Base-by-base conservation (phyloP, 2,888 invertebrate species). In the Drosophila melanocephala region DNA sequence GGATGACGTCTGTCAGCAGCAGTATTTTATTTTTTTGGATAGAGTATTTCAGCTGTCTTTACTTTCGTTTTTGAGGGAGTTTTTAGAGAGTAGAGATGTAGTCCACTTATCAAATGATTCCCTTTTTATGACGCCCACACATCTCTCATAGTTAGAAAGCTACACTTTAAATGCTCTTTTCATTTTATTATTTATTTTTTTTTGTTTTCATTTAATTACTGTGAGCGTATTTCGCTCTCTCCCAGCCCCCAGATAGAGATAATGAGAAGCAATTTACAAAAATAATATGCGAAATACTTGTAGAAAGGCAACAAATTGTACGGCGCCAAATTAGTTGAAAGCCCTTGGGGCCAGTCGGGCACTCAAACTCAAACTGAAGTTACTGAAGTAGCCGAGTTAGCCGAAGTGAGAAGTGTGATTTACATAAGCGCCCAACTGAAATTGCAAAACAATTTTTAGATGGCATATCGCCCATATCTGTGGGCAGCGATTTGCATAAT, bases 401-500 rank as follows among this genome's bases (percentile, higher is more conserved):
- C 50, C 19, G 32, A 32, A 53, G 39, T 59, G 74, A 59, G 58
- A 44, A 67, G 58, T 66, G 59, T 14, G 55, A 59, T 67, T 78
- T 78, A 80, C 67, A 80, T 78, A 80, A 79, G 47, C 26, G 35
- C 35, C 55, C 35, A 52, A 57, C 42, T 42, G 44, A 56, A 16
- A 63, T 66, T 76, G 60, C 69, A 75, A 60, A 67, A 73, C 59
- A 69, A 22, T 71, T 59, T 58, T 65, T 42, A 53, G 50, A 33
- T 59, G 50, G 12, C 47, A 52, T 57, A 53, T 62, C 71, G 61
- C 67, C 16, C 47, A 52, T 58, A 81, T 73, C 70, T 58, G 51
- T 57, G 70, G 51, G 39, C 56, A 62, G 62, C 65, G 42, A 87
- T 89, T 88, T 85, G 72, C 74, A 83, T 86, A 84, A 80, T 81